Evolutionary conservation across 2,888 invertebrate genomes (phyloP), one percentile per base, ranked within the genome.

Genomic region (Megalurothrips usitatus): DNA sequence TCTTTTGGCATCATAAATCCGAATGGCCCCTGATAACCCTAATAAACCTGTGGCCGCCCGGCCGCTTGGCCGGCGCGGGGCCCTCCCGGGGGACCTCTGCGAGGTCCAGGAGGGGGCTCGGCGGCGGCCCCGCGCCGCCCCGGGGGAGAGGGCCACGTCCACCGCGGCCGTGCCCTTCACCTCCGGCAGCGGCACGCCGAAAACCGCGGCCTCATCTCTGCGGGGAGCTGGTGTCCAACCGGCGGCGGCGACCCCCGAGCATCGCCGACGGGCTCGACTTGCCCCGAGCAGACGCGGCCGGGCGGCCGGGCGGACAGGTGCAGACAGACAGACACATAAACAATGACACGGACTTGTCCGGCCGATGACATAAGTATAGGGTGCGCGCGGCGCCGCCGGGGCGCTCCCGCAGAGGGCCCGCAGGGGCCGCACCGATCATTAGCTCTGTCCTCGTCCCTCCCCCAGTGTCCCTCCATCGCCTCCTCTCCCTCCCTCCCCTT

Each of bases 1-100:
- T 43, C 3, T 6, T 43, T 43, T 43, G 26, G 68, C 68, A n/a
- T 58, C 68, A 75, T 75, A 75, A 75, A 75, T 75, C 12, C 68
- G 68, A 75, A 75, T 75, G 68, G 68, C 68, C 68, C 26, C 26
- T 75, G 68, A 75, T 75, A 75, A 75, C 68, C 68, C 68, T 75
- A 75, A 75, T 75, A 75, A 75, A 75, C 68, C 26, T n/a, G n/a
- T n/a, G n/a, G n/a, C n/a, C n/a, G n/a, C n/a, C n/a, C n/a, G n/a
- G n/a, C n/a, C n/a, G n/a, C n/a, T n/a, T n/a, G n/a, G n/a, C n/a
- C n/a, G n/a, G n/a, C n/a, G n/a, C n/a, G n/a, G n/a, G 14, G 58
- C 58, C 58, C 58, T 58, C 11, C 58, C 49, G 49, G 17, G 58
- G 52, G 52, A 52, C 52, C 17, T n/a, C n/a, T n/a, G n/a, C n/a